These are phyloP conservation scores for Diarsia dahlii DNA, from an alignment of 2,888 invertebrate species.

Conservation along the genomic window DNA sequence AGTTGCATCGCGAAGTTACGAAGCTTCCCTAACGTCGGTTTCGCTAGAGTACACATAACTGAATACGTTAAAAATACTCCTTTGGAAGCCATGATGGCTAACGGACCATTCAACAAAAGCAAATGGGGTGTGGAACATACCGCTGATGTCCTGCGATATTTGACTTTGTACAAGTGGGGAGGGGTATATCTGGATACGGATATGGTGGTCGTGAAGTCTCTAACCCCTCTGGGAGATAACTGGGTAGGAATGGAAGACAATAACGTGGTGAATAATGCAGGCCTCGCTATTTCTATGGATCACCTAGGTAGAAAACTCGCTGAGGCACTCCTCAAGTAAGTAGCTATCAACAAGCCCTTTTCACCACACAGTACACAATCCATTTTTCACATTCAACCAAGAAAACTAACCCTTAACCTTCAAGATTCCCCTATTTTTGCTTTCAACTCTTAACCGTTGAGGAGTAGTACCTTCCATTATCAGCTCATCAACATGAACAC, in stretches of 20 bases:
- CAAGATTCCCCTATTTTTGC: too few species aligned
- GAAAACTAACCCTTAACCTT: too few species aligned
- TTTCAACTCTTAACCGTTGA: too few species aligned
- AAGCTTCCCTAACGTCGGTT: constrained; percentile 39
- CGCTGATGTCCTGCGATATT: constrained; percentile 91
- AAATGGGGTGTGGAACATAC: constrained; percentile 88
- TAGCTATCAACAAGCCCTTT: not conserved
- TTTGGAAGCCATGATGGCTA: constrained; percentile 88
- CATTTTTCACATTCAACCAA: too few species aligned
- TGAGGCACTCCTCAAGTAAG: constrained; percentile 50
- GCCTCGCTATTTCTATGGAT: constrained; percentile 90
- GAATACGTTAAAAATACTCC: constrained; percentile 90
- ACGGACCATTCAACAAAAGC: constrained; percentile 87
- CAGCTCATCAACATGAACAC: too few species aligned
- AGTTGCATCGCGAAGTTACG: constrained; percentile 50
- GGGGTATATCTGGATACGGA: constrained; percentile 94
- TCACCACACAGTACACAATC: not conserved
- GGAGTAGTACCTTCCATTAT: too few species aligned
- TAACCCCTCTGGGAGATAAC: constrained; percentile 90
- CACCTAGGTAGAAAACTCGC: constrained; percentile 66
- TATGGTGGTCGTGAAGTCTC: constrained; percentile 92
- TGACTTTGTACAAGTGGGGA: constrained; percentile 94
- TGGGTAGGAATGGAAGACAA: constrained; percentile 91
- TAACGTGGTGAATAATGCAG: constrained; percentile 92
- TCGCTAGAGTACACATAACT: constrained; percentile 59